phyloP scores from a whole-genome alignment of 2,113 vertebrate genomes.

The Okapia johnstoni region DNA sequence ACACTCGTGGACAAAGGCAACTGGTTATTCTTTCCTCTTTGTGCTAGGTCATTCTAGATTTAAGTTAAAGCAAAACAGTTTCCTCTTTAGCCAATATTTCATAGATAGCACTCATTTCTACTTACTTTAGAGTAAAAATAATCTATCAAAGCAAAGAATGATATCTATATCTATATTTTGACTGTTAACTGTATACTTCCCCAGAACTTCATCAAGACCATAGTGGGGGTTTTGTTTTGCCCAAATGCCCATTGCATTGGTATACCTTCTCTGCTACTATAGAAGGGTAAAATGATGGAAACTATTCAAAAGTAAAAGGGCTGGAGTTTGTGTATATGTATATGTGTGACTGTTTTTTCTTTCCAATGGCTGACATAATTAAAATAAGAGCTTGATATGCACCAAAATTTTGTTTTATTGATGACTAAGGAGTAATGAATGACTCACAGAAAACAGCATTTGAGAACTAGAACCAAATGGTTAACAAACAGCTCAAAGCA shows the following conservation, averaged over 20 bases:
- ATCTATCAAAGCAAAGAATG: background rate
- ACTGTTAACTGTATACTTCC: background rate
- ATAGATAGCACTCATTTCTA: background rate
- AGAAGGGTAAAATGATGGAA: background rate
- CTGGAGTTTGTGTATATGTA: background rate
- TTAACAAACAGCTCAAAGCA: background rate
- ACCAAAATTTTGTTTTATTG: slow-evolving; percentile 16
- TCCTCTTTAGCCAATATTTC: slow-evolving; percentile 23
- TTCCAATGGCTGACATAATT: background rate
- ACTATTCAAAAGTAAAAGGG: background rate
- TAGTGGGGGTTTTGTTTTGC: background rate
- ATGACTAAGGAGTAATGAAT: background rate
- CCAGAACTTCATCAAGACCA: background rate
- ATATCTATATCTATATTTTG: background rate
- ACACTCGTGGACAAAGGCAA: slow-evolving; percentile 1
- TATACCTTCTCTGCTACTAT: background rate
- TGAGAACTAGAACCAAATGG: background rate
- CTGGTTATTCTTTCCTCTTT: background rate
- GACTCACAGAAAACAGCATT: background rate
- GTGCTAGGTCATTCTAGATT: slow-evolving; percentile 9
- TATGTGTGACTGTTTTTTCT: background rate
- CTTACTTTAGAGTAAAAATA: slow-evolving; percentile 13
- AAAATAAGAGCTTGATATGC: background rate
- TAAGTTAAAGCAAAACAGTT: background rate
- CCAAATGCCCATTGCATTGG: background rate